phyloP scores from a whole-genome alignment of 2,113 vertebrate genomes.

The Vidua chalybeata region DNA sequence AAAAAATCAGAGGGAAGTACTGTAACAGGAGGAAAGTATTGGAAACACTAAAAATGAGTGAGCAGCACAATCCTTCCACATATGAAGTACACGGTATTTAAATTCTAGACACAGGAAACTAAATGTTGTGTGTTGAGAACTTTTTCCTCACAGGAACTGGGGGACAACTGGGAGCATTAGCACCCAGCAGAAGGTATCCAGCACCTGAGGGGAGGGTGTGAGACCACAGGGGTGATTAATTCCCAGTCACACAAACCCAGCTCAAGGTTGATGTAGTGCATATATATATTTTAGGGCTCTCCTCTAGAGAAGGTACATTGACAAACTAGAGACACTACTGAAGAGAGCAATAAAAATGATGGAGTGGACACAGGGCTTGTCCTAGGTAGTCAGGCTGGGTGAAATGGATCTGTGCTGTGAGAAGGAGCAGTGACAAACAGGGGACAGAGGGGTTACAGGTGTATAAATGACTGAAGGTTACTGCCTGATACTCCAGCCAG shows the following conservation, averaged over 20 bases:
- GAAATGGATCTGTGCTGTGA: background rate
- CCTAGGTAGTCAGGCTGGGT: background rate
- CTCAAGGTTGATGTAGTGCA: conserved; percentile 1
- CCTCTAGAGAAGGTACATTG: conserved; percentile 5
- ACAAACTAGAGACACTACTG: conserved; percentile 38
- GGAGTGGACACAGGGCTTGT: conserved; percentile 22
- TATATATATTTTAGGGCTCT: conserved; percentile 6
- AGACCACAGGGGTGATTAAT: background rate
- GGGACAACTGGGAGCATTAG: background rate
- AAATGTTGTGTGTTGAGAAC: background rate
- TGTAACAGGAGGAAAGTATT: background rate
- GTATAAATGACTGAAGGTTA: background rate
- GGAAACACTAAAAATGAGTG: background rate
- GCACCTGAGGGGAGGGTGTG: background rate
- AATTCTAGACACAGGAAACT: background rate
- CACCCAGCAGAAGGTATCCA: background rate
- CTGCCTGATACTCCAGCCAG: background rate
- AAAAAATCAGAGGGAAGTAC: background rate
- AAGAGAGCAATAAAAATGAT: conserved; percentile 57
- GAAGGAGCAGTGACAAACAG: conserved; percentile 12
- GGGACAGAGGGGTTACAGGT: background rate
- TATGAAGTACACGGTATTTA: background rate
- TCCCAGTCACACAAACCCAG: background rate
- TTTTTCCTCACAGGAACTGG: background rate
- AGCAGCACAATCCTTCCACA: background rate